phyloP scores from a whole-genome alignment of 92 coral and sea anemone genomes.

The Metridium senile region DNA sequence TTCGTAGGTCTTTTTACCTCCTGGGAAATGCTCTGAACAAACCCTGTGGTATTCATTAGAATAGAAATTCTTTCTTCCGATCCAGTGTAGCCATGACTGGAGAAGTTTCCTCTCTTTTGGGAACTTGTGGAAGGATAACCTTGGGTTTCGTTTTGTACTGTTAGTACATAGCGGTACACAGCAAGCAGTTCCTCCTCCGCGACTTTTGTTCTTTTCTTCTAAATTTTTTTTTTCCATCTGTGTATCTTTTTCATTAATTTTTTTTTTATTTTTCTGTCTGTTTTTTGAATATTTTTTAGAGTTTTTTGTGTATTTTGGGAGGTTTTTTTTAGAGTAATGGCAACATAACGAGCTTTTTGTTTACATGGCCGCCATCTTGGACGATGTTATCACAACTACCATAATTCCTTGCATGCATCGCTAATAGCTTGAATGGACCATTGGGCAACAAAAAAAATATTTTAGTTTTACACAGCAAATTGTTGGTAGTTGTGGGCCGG shows the following conservation, averaged over 20 bases:
- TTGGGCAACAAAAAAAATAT: too few species aligned
- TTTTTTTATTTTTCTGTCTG: background rate
- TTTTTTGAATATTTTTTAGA: too few species aligned
- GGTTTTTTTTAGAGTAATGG: background rate
- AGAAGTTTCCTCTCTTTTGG: slow-evolving; percentile 30
- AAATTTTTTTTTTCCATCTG: slow-evolving; percentile 10
- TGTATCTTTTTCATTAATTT: background rate
- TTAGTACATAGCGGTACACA: too few species aligned
- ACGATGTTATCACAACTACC: slow-evolving; percentile 24
- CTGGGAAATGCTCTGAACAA: slow-evolving; percentile 58
- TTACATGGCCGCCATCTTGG: slow-evolving; percentile 23
- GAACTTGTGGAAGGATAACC: slow-evolving; percentile 43
- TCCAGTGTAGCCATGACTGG: slow-evolving; percentile 40
- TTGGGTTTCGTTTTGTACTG: slow-evolving; percentile 40
- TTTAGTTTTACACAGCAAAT: too few species aligned
- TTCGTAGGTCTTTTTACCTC: slow-evolving; percentile 46
- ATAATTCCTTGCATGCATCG: slow-evolving; percentile 19
- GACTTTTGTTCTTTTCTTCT: slow-evolving; percentile 14
- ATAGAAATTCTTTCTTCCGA: slow-evolving; percentile 42
- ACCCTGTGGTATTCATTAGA: slow-evolving; percentile 44
- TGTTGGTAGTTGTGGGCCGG: too few species aligned
- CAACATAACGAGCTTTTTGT: background rate
- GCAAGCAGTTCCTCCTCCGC: slow-evolving; percentile 48
- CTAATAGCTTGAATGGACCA: slow-evolving; percentile 24
- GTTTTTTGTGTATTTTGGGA: background rate